Conservation (phyloP, 2,797 vertebrate genomes). For the Dryobates pubescens region DNA sequence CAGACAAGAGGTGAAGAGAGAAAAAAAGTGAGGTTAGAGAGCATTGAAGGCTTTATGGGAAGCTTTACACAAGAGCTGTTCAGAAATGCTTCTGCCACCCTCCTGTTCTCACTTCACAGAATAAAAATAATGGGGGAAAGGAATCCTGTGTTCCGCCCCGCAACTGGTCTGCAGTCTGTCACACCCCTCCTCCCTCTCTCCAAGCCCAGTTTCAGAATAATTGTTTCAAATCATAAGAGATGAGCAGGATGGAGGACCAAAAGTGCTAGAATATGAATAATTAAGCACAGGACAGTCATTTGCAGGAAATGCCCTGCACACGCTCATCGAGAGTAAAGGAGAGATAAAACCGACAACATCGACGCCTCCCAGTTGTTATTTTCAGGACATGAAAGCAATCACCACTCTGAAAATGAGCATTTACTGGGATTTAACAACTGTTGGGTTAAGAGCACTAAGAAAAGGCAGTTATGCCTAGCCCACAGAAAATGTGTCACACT, state of each 20-base stretch:
- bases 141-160: not conserved
- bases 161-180: not conserved
- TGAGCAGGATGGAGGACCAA: not conserved
- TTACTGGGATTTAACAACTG: slow-evolving; percentile 4
- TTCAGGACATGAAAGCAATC: slow-evolving; percentile 5
- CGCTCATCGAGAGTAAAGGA: not conserved
- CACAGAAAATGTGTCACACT: not conserved
- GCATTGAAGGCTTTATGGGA: not conserved
- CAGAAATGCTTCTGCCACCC: not conserved
- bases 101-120: not conserved
- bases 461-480: not conserved
- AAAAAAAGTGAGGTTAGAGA: not conserved
- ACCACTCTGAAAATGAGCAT: not conserved
- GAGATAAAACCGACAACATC: not conserved
- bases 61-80: not conserved
- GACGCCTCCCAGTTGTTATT: not conserved
- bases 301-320: not conserved
- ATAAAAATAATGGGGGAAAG: not conserved
- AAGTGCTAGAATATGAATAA: slow-evolving; percentile 4
- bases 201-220: not conserved
- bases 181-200: too few relatives aligned
- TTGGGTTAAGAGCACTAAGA: not conserved
- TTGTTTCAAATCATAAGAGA: not conserved
- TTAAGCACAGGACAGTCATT: not conserved
- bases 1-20: not conserved